These are phyloP conservation scores for Aphelenchoides besseyi DNA, from an alignment of 1,140 invertebrate species.

Conservation along the genomic window DNA sequence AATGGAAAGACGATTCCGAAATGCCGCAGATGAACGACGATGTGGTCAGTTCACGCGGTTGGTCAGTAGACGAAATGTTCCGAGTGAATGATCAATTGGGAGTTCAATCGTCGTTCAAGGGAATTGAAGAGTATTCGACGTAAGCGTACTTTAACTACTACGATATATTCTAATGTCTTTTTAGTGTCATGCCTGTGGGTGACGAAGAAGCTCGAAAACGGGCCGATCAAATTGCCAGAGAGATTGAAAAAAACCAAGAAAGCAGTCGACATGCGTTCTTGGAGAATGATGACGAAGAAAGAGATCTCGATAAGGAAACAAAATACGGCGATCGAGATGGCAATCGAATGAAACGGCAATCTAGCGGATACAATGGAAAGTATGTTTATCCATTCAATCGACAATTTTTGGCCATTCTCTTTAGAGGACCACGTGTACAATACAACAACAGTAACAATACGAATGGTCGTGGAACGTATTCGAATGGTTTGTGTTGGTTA, in stretches of 20 bases:
- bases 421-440: neutral
- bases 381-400: neutral
- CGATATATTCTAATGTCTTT: neutral
- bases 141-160: constrained; percentile 5
- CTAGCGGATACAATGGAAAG: neutral
- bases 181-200: constrained; percentile 8
- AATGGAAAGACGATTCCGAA: constrained; percentile 8
- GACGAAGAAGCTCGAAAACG: constrained; percentile 13
- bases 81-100: constrained; percentile 15
- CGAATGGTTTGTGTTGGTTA: neutral
- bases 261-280: neutral
- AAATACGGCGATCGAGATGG: neutral
- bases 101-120: constrained; percentile 13
- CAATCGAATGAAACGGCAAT: neutral
- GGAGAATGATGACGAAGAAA: constrained; percentile 26
- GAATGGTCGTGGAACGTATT: neutral
- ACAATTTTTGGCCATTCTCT: neutral
- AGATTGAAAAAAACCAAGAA: constrained; percentile 23
- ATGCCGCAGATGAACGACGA: neutral
- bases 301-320: constrained; percentile 21
- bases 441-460: constrained; percentile 10
- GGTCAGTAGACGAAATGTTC: constrained; percentile 23
- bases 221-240: constrained; percentile 13
- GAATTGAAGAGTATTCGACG: constrained; percentile 15
- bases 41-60: neutral